Base-by-base conservation (phyloP, 2,888 invertebrate genomes). In the Troides oblongomaculatus region DNA sequence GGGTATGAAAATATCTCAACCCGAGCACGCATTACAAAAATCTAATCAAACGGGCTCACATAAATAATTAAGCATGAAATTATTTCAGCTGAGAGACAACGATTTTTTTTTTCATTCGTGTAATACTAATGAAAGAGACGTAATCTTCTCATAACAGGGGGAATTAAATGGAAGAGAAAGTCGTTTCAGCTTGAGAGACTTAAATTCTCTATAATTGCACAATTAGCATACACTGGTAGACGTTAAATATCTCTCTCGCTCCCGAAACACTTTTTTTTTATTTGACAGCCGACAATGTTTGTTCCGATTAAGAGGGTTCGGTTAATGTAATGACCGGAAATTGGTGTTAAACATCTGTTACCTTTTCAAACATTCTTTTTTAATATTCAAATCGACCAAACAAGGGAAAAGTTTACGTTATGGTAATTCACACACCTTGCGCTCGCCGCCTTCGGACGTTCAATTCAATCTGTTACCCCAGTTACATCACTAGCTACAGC, bases 161-260 rank as follows among this genome's bases (percentile, higher is more conserved):
- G 56, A 43, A 62, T 69, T 62, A 70, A 57, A 70, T 62, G 66
- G 53, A 43, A 46, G 21, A 53, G 39, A 62, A 69, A 66, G 57
- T 66, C 66, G 53, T 70, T 62, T 12, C 36, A 63, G 66, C 62
- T 59, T 62, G 63, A 59, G 63, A 66, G 63, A 66, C 66, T 70
- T 66, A 69, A 69, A 66, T 69, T 66, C 46, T 70, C 46, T 70
- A 62, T 70, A 66, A 70, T 70, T 66, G 62, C 36, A 62, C 69
- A 70, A 70, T 70, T 70, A 70, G 66, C 66, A 70, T 70, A 70
- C 69, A 70, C 69, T 62, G 58, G 65, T 70, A 58, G 62, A n/a
- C 46, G 50, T 50, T 69, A 62, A 69, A 57, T 65, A 59, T 66
- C 65, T 63, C 58, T 59, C 53, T 53, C 59, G 50, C 53, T 64